A percentile compares a stretch with the other conserved stretches of the same genome.
These are phyloP conservation scores for Hippocampus comes DNA, from an alignment of 2,113 vertebrate genomes.

Conservation along the genomic window DNA sequence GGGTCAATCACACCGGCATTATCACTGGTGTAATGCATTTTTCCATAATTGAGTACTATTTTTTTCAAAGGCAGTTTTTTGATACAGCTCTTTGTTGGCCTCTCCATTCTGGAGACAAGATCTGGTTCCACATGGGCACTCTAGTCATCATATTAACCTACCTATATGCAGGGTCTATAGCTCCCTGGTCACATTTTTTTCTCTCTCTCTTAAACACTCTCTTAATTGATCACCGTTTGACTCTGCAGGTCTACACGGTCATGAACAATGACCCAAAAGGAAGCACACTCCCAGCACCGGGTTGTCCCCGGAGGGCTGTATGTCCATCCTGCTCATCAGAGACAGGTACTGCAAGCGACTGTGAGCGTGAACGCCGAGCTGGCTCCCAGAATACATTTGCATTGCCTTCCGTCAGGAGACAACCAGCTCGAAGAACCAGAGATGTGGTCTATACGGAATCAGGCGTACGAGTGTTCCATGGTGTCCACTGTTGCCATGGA, in stretches of 20 bases:
- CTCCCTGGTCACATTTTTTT: background rate
- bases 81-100: no score
- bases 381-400: background rate
- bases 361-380: background rate
- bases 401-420: slow-evolving; percentile 37
- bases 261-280: slow-evolving; percentile 58
- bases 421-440: slow-evolving; percentile 36
- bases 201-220: background rate
- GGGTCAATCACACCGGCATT: background rate
- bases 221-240: background rate
- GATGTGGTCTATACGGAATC: slow-evolving; percentile 42
- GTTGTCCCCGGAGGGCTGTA: slow-evolving; percentile 54
- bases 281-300: slow-evolving; percentile 31
- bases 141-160: background rate
- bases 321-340: slow-evolving; percentile 65
- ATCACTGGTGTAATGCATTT: background rate
- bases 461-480: slow-evolving; percentile 43
- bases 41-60: background rate
- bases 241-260: slow-evolving; percentile 71
- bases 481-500: slow-evolving; percentile 31
- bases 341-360: slow-evolving; percentile 53
- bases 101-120: no score
- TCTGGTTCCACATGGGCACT: no score
- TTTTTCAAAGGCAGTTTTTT: background rate
- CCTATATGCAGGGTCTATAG: background rate